Evolutionary conservation across 2,797 vertebrate genomes (phyloP), one percentile per base, ranked within the genome.

Genomic region (Ambastaia sidthimunki): DNA sequence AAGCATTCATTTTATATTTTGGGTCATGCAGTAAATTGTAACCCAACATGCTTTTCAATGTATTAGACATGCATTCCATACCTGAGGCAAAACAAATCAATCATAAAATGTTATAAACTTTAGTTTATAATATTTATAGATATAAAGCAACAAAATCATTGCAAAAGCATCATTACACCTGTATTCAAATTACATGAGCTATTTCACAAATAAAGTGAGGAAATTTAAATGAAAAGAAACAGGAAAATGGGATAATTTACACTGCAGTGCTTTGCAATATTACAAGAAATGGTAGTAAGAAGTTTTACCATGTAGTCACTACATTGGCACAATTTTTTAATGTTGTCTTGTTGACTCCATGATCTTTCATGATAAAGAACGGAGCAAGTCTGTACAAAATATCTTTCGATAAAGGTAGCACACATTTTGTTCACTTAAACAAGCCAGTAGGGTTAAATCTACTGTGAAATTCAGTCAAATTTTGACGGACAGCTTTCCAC

Each of bases 11-110:
- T 73, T 78, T 63, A 68, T 84, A 84, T 82, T 84, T 78, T 77
- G 76, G 74, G 81, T 84, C 86, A 87, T 87, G 86, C 86, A 83
- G 68, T 81, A 83, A 80, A 83, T 79, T 59, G 78, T 81, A 83
- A 83, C 82, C 82, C 80, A 87, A 83, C 86, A 87, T 87, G 86
- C 86, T 87, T 79, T 82, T 84, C 48, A 52, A 72, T 84, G 82
- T 84, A 80, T 85, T 80, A 31, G 72, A 82, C 86, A 87, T 87
- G 86, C 86, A 84, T 82, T 83, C 81, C 76, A 37, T 87, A 84
- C 86, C 86, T 87, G 86, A 87, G 86, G 76, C 76, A 75, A 83
- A 74, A 71, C 3, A 76, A 80, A 71, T 81, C 68, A 63, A 55
- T 82, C 68, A 76, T 76, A 73, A 65, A 82, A 68, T 82, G 71